Conservation (phyloP, 1,140 invertebrate species). For the Dufourea novaeangliae region DNA sequence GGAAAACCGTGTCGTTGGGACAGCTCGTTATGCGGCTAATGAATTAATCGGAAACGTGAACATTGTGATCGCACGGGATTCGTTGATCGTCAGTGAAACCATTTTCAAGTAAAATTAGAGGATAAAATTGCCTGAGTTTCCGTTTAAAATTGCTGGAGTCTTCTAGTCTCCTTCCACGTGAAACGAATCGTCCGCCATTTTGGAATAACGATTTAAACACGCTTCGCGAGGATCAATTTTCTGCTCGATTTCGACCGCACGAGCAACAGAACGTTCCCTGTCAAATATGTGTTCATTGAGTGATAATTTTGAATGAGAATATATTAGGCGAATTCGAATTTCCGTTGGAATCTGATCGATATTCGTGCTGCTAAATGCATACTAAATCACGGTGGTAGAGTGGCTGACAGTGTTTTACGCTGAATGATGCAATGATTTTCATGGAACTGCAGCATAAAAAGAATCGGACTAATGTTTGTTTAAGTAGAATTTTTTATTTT, state of each 20-base stretch:
- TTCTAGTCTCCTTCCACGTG: not conserved
- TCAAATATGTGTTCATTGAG: not conserved
- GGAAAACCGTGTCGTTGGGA: not conserved
- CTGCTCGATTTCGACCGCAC: not conserved
- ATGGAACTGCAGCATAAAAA: too few species aligned
- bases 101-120: not conserved
- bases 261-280: not conserved
- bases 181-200: not conserved
- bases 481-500: too few species aligned
- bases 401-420: too few species aligned
- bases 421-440: too few species aligned
- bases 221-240: slow-evolving; percentile 12
- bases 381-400: too few species aligned
- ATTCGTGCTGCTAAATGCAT: too few species aligned
- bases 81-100: not conserved
- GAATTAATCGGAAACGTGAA: slow-evolving; percentile 27
- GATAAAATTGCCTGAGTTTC: not conserved
- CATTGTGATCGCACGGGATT: not conserved
- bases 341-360: not conserved
- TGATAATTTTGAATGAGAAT: not conserved
- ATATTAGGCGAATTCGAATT: not conserved
- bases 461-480: too few species aligned
- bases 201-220: slow-evolving; percentile 17
- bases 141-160: too few species aligned
- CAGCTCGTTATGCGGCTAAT: slow-evolving; percentile 24